A percentile compares a stretch with the other conserved stretches of the same genome.
Conservation (phyloP, 2,797 vertebrate species). For the Morelia viridis region DNA sequence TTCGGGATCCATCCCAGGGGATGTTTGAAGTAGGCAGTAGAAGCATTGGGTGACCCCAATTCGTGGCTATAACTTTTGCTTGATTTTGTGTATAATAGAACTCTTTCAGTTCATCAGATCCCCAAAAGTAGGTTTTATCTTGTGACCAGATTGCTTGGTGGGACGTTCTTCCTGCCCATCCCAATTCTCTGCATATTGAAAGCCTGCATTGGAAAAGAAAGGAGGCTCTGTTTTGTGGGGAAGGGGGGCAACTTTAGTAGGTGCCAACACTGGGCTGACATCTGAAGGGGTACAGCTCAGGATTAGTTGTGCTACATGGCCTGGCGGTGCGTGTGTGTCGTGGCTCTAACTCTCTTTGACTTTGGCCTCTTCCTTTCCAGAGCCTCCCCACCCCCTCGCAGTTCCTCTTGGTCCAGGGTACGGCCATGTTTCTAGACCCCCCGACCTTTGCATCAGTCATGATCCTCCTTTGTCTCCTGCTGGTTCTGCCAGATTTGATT, state of each 20-base stretch:
- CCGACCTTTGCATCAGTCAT: neutral
- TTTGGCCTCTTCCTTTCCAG: neutral
- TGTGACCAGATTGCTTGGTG: neutral
- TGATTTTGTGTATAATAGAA: neutral
- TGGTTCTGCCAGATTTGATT: neutral
- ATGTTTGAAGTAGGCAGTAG: neutral
- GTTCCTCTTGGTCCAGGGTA: neutral
- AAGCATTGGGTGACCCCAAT: neutral
- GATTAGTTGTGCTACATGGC: neutral
- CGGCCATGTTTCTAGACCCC: neutral
- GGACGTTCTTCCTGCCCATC: neutral
- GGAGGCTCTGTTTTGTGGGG: neutral
- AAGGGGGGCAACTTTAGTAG: neutral
- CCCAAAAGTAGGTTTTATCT: neutral
- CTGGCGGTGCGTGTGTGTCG: neutral
- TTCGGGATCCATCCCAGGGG: neutral
- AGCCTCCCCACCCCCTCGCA: neutral
- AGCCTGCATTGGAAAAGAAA: neutral
- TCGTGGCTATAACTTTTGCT: neutral
- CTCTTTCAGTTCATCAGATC: neutral
- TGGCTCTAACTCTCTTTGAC: neutral
- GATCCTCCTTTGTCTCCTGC: neutral
- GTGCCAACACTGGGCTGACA: neutral
- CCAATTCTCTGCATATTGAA: neutral
- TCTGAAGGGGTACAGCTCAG: neutral